These are phyloP conservation scores for Pelecanoides urinatrix DNA, from an alignment of 2,113 vertebrate genomes.

Conservation along the genomic window DNA sequence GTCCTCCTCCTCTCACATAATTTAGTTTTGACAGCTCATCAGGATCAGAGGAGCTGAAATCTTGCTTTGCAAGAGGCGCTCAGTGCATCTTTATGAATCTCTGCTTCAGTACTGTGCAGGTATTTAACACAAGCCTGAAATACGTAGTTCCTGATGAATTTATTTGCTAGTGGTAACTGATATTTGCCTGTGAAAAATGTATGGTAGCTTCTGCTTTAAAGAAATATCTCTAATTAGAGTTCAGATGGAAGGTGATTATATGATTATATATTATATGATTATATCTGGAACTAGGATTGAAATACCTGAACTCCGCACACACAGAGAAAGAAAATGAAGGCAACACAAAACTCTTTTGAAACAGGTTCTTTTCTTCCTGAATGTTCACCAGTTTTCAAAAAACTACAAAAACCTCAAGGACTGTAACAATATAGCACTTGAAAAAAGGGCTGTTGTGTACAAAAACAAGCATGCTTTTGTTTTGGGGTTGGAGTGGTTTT, in stretches of 20 bases:
- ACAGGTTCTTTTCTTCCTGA: not conserved
- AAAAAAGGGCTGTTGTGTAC: not conserved
- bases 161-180: not conserved
- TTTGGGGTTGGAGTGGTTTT: not conserved
- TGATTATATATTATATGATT: too few species aligned
- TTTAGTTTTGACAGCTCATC: constrained; percentile 10
- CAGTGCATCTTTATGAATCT: not conserved
- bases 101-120: not conserved
- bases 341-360: not conserved
- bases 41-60: not conserved
- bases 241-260: not conserved
- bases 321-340: not conserved
- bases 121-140: not conserved
- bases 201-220: not conserved
- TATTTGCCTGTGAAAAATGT: not conserved
- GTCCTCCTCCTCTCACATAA: not conserved
- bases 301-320: not conserved
- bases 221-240: not conserved
- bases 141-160: not conserved
- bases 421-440: not conserved
- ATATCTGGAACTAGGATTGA: not conserved
- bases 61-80: not conserved
- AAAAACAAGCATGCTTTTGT: constrained; percentile 24
- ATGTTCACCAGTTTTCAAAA: not conserved
- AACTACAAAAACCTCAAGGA: constrained; percentile 33